Percentiles rank a stretch among this genome's conserved stretches.
Conservation (phyloP, 2,797 vertebrate species). For the Micrastur ruficollis region DNA sequence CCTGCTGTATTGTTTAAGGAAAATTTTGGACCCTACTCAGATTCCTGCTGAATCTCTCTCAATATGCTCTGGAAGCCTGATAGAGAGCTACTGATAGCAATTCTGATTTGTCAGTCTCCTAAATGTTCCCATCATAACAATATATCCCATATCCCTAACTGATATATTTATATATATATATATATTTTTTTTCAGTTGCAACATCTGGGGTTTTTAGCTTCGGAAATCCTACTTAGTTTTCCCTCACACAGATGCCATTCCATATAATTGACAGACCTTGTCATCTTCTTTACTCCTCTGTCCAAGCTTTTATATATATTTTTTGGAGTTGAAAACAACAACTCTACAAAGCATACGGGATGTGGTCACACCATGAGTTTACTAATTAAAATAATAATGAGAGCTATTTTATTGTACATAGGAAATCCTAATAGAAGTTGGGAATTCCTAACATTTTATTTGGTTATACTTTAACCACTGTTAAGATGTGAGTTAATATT, state of each 20-base stretch:
- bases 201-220: neutral
- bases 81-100: neutral
- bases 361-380: neutral
- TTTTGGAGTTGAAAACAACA: neutral
- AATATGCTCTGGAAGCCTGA: neutral
- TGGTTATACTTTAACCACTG: neutral
- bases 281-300: neutral
- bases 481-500: neutral
- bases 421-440: neutral
- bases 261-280: neutral
- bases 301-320: neutral
- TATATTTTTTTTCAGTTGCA: neutral
- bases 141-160: neutral
- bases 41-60: neutral
- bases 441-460: neutral
- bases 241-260: neutral
- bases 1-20: neutral
- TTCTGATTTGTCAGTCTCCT: neutral
- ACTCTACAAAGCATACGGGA: neutral
- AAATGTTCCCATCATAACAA: neutral
- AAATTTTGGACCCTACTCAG: neutral
- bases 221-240: neutral
- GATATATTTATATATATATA: neutral
- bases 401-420: neutral
- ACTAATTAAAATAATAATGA: neutral